These are phyloP conservation scores for Miichthys miiuy DNA, from an alignment of 2,797 vertebrate species.

Conservation along the genomic window DNA sequence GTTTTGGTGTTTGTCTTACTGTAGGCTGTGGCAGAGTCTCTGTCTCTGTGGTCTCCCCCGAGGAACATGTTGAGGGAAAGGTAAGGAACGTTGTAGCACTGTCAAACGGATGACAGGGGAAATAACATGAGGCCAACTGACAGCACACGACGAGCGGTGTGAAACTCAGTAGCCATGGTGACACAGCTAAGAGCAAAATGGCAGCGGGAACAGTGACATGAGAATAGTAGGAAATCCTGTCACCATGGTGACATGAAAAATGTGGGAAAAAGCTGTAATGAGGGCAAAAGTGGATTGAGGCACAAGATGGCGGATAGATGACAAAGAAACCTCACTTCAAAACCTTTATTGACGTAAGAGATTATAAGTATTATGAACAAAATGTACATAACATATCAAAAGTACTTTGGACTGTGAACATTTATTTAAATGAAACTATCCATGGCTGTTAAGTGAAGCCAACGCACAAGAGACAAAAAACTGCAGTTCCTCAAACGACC, in stretches of 20 bases:
- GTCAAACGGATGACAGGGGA: conserved; percentile 46
- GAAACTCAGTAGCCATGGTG: conserved; percentile 62
- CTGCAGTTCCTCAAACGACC: no score
- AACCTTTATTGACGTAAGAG: background rate
- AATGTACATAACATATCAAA: no score
- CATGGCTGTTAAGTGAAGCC: no score
- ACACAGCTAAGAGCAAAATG: conserved; percentile 48
- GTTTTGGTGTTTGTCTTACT: conserved; percentile 72
- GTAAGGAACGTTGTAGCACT: conserved; percentile 87
- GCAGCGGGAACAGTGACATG: conserved; percentile 38
- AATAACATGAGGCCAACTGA: conserved; percentile 40
- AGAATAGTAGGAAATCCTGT: conserved; percentile 33
- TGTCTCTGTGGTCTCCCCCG: conserved; percentile 82
- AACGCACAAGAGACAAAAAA: no score
- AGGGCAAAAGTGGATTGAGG: background rate
- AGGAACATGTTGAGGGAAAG: conserved; percentile 88
- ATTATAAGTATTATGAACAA: no score
- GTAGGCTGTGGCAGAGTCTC: conserved; percentile 88
- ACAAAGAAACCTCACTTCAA: background rate
- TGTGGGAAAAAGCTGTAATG: background rate
- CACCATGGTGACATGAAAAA: conserved; percentile 50
- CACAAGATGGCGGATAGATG: background rate
- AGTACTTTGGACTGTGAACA: background rate
- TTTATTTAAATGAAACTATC: no score
- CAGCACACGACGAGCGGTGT: conserved; percentile 15